Base-by-base conservation (phyloP, 2,113 vertebrate species). In the Cephalopterus ornatus region DNA sequence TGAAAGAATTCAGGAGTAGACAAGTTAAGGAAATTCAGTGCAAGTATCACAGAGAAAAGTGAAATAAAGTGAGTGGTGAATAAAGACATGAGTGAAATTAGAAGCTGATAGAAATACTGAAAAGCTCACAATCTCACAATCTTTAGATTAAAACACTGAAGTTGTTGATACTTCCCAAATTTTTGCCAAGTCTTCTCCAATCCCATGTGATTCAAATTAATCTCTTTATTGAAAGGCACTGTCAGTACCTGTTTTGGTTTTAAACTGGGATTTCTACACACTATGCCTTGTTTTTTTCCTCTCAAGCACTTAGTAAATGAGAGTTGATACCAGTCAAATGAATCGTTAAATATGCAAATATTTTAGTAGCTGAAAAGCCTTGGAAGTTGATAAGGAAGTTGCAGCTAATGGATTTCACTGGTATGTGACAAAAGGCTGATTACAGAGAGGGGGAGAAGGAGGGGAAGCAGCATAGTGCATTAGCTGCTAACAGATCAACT, bases 271-370 rank as follows among this genome's bases (percentile, higher is more conserved):
- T 63, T 72, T 72, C 30, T 88, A n/a, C 35, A 63, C 32, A 15
- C 65, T 18, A 1, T 30, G 32, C 41, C 42, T 75, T 85, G 42
- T 30, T 89, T 90, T 84, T 89, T 84, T 88, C 44, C 49, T 85
- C 56, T 84, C 65, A 56, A 89, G 66, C 61, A 35, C 58, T 77
- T 77, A 30, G 66, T 95, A 96, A 95, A 95, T 95, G 93, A 97
- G 88, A 88, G 85, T 42, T 66, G 94, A 91, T 96, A 80, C 71
- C 81, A 92, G 46, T 96, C 89, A 97, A 95, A 92, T 94, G 89
- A 97, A 89, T 97, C 42, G 52, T 97, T 98, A 97, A 97, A 96
- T 97, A 96, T 95, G 97, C 95, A 97, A 97, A 97, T 95, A 95
- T 93, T 96, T 95, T 91, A 96, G 95, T 95, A 97, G 95, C 93